Evolutionary conservation across 2,113 vertebrate species (phyloP).

Genomic region (Melozone crissalis): DNA sequence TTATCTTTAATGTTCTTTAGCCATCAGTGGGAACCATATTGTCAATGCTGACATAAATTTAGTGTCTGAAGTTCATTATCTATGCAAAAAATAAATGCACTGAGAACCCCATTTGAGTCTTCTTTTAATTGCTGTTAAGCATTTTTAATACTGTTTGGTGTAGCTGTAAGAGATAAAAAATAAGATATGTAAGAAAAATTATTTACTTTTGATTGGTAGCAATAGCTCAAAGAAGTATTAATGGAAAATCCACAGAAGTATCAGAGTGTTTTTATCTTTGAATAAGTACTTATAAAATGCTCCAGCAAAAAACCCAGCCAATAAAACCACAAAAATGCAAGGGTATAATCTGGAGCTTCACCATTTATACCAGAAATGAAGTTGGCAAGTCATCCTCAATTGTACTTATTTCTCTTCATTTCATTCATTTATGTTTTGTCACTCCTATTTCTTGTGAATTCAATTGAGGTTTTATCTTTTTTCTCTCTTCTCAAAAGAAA

Average conservation of each 20-base stretch:
- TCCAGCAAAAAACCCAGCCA: neutral
- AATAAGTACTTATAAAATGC: neutral
- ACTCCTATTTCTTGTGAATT: neutral
- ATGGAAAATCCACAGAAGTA: neutral
- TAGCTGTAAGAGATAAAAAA: neutral
- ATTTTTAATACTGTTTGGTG: neutral
- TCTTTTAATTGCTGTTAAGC: neutral
- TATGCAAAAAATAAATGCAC: neutral
- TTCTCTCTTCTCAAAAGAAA: neutral
- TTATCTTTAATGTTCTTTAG: neutral
- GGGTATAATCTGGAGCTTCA: neutral
- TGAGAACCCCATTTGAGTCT: neutral
- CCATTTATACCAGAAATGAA: neutral
- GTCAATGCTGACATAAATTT: neutral
- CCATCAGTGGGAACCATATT: neutral
- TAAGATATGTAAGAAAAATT: fast-evolving
- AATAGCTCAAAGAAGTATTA: neutral
- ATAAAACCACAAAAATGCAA: neutral
- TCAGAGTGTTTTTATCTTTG: neutral
- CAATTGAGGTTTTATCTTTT: neutral
- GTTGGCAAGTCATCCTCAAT: neutral
- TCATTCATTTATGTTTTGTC: neutral
- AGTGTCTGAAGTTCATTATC: neutral
- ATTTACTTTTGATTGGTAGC: neutral
- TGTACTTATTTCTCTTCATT: neutral